A percentile compares a stretch with the other conserved stretches of the same genome.
These are phyloP conservation scores for Pseudobourletiella spinata DNA, from an alignment of 1,140 invertebrate genomes.

Conservation along the genomic window DNA sequence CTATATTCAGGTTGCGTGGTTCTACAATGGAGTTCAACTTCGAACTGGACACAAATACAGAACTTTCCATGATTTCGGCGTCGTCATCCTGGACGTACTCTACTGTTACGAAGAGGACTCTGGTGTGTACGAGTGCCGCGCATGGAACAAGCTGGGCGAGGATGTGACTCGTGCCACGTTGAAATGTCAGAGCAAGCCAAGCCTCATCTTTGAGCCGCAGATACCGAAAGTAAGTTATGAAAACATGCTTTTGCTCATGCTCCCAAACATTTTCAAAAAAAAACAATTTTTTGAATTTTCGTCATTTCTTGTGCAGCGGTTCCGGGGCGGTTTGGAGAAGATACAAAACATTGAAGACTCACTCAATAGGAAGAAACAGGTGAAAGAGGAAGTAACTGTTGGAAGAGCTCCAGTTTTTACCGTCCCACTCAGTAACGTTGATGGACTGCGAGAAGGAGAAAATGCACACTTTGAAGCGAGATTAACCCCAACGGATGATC, in stretches of 20 bases:
- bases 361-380: conserved; percentile 56
- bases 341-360: conserved; percentile 86
- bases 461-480: conserved; percentile 91
- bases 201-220: conserved; percentile 89
- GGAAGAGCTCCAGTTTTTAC: conserved; percentile 84
- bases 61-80: conserved; percentile 93
- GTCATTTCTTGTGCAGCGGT: conserved; percentile 52
- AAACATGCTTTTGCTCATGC: neutral
- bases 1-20: conserved; percentile 81
- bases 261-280: neutral
- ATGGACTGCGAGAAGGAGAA: conserved; percentile 76
- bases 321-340: conserved; percentile 85
- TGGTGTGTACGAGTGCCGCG: conserved; percentile 83
- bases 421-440: conserved; percentile 75
- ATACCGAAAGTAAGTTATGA: conserved; percentile 60
- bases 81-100: conserved; percentile 90
- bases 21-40: conserved; percentile 83
- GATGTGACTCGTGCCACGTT: conserved; percentile 76
- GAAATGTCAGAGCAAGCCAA: conserved; percentile 78
- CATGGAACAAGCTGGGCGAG: conserved; percentile 82
- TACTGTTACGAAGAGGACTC: conserved; percentile 97
- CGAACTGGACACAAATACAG: conserved; percentile 86
- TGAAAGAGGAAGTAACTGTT: conserved; percentile 58
- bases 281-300: no score
- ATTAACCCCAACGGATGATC: conserved; percentile 84